Evolutionary conservation across 2,113 vertebrate species (phyloP).

Genomic region (Lampris megalopsis): DNA sequence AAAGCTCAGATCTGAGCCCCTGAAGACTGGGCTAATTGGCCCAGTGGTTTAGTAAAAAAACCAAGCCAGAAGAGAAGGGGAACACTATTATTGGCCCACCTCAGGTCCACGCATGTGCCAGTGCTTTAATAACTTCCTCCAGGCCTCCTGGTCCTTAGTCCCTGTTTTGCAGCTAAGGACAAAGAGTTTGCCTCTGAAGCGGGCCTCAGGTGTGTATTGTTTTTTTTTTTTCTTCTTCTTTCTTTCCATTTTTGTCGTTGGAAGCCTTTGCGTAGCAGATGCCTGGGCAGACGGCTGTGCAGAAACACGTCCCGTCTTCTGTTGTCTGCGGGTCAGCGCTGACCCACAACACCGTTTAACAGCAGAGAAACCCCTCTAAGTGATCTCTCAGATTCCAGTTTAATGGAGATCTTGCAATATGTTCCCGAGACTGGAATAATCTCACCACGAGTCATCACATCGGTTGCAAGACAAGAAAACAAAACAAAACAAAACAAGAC

Average conservation of each 20-base stretch:
- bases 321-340: slow-evolving; percentile 31
- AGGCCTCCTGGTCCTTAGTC: slow-evolving; percentile 76
- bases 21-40: slow-evolving; percentile 81
- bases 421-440: no score
- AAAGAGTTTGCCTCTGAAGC: slow-evolving; percentile 61
- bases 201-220: slow-evolving; percentile 55
- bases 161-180: slow-evolving; percentile 69
- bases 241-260: slow-evolving; percentile 4
- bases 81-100: slow-evolving; percentile 80
- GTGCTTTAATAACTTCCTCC: slow-evolving; percentile 82
- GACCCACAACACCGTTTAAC: slow-evolving; percentile 26
- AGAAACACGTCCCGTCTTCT: no score
- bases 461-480: slow-evolving; percentile 20
- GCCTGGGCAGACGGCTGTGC: slow-evolving; percentile 32
- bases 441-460: background rate
- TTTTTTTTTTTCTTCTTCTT: slow-evolving; percentile 11
- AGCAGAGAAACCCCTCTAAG: no score
- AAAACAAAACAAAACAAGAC: background rate
- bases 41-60: slow-evolving; percentile 79
- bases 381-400: no score
- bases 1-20: slow-evolving; percentile 81
- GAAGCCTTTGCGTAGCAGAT: slow-evolving; percentile 44
- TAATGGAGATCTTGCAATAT: no score
- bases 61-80: slow-evolving; percentile 73
- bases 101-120: slow-evolving; percentile 78